Conservation (phyloP, 2,797 vertebrate species). For the Lagorchestes hirsutus region DNA sequence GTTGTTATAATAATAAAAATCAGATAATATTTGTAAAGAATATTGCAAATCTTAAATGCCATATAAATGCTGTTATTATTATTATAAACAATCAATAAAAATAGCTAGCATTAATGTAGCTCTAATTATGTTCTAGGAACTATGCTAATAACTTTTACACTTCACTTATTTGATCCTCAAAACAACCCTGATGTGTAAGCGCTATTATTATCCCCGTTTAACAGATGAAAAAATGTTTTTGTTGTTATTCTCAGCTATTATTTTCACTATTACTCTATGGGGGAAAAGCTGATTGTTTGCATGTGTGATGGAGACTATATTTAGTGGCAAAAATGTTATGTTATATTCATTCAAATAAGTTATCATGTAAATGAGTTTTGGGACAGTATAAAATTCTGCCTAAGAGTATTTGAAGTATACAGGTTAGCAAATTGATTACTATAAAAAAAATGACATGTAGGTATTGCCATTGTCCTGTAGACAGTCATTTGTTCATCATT, state of each 20-base stretch:
- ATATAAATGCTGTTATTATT: neutral
- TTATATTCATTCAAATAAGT: neutral
- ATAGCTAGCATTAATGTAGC: neutral
- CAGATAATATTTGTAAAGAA: neutral
- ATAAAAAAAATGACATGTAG: neutral
- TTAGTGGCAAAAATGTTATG: neutral
- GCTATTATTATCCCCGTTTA: neutral
- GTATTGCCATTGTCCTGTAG: neutral
- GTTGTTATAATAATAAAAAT: neutral
- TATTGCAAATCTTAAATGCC: neutral
- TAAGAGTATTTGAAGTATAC: conserved; percentile 18
- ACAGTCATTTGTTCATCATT: neutral
- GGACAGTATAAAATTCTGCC: neutral
- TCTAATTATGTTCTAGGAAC: neutral
- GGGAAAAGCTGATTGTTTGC: neutral
- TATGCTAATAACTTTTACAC: neutral
- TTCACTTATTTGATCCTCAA: neutral
- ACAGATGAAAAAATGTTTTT: neutral
- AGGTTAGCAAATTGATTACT: neutral
- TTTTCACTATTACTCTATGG: neutral
- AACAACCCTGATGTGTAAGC: neutral
- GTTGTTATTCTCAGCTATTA: neutral
- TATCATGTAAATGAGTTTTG: neutral
- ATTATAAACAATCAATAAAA: neutral
- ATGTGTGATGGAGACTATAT: neutral